Percentiles rank a stretch among this genome's conserved stretches.
These are phyloP conservation scores for Candidula unifasciata DNA, from an alignment of 2,888 invertebrate genomes.

Conservation along the genomic window DNA sequence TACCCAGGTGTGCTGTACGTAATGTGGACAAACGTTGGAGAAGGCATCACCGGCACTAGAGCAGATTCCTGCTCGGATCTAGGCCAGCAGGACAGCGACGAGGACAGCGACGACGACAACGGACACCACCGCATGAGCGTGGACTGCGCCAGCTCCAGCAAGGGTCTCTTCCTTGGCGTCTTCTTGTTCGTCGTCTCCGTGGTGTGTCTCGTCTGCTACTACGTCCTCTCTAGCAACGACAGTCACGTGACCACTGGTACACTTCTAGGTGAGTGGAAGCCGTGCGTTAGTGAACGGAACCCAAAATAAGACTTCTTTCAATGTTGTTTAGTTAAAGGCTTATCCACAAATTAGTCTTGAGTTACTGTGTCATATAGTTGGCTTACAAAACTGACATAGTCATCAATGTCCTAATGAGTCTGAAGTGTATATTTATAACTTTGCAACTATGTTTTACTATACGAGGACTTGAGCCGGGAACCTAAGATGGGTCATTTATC, in stretches of 20 bases:
- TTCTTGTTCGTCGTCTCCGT: slow-evolving; percentile 82
- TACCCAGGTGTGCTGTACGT: slow-evolving; percentile 88
- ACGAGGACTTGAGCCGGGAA: too few relatives aligned
- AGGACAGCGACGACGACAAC: slow-evolving; percentile 45
- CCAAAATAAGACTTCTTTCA: too few relatives aligned
- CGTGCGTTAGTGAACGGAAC: too few relatives aligned
- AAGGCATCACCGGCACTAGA: slow-evolving; percentile 1
- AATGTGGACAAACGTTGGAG: slow-evolving; percentile 91
- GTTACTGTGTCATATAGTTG: too few relatives aligned
- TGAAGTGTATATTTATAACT: too few relatives aligned
- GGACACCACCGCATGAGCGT: slow-evolving; percentile 77
- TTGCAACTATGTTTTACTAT: too few relatives aligned
- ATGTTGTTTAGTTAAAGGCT: too few relatives aligned
- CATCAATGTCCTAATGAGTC: too few relatives aligned
- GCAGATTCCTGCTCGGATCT: slow-evolving; percentile 37
- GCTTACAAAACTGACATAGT: too few relatives aligned
- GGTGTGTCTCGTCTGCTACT: slow-evolving; percentile 90
- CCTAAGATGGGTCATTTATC: too few relatives aligned
- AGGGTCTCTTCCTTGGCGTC: slow-evolving; percentile 86
- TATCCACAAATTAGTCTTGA: too few relatives aligned
- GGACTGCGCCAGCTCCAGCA: slow-evolving; percentile 95
- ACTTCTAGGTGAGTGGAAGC: slow-evolving; percentile 4
- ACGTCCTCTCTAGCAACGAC: slow-evolving; percentile 88
- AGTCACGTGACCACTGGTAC: slow-evolving; percentile 82
- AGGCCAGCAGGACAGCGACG: slow-evolving; percentile 11